Base-by-base conservation (phyloP, 2,113 vertebrate genomes). In the Poeciliopsis prolifica region DNA sequence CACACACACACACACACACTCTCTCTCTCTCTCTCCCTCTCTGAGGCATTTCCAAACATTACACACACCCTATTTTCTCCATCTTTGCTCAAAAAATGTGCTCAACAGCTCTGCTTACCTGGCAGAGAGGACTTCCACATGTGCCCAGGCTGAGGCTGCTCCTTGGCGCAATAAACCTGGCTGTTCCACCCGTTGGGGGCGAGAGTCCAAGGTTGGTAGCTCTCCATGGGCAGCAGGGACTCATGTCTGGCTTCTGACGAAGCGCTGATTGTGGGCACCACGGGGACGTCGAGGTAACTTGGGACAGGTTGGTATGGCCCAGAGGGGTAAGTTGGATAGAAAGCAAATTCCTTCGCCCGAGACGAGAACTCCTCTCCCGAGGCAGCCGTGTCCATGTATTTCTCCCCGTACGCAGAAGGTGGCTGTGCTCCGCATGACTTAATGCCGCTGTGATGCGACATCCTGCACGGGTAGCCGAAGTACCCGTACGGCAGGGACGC, bases 131-230 rank as follows among this genome's bases (percentile, higher is more conserved):
- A 95, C 87, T 99, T 99, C 97, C 98, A 99, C 89, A 99, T 96
- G 90, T 98, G 97, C 77, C 95, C 95, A 48, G 97, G 93, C 94
- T 97, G 98, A 69, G 95, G 94, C 91, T 97, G 98, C 86, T 99
- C 98, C 93, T 99, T 99, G 83, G 96, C 94, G 94, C 98, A 99
- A 93, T 98, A 99, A 88, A 99, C 95, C 87, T 97, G 97, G 83
- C 97, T 94, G 92, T 97, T 99, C 98, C 98, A 99, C 67, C 97
- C 97, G 86, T 97, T 98, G 82, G 92, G 71, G 63, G 97, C 94
- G 90, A 99, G 95, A 76, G 96, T 95, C 97, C 97, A 99, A 14
- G 98, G 97, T 84, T 98, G 97, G 92, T 99, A 99, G 93, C 96
- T 96, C 87, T 99, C 97, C 95, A 98, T 96, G 61, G 97, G 96